Base-by-base conservation (phyloP, 1,140 invertebrate species). In the Telenomus remus region DNA sequence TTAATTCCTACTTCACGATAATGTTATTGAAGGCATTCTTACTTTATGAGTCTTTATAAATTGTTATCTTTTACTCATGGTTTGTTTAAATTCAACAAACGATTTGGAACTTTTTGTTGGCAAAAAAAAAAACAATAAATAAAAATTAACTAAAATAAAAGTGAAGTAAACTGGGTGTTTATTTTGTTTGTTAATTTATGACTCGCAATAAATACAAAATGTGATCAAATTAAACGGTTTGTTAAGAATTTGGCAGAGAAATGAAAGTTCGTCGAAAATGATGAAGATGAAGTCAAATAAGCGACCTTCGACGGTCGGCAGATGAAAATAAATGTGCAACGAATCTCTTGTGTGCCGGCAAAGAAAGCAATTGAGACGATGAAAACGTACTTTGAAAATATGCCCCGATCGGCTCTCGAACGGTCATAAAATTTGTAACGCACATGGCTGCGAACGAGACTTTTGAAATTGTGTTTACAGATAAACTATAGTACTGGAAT, bases 371-470 rank as follows among this genome's bases (percentile, higher is more conserved):
- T 65, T 15, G 48, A 48, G 34, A 73, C 12, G 55, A 27, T 27
- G 19, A 55, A 43, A 50, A 46, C 33, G 61, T 60, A 35, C 50
- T 81, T 79, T 79, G 79, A 79, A n/a, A 80, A 73, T 68, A 27
- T 27, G n/a, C 19, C 19, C 19, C 6, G 6, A 70, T n/a, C n/a
- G n/a, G n/a, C 82, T 80, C 81, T 83, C 75, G 78, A 84, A 83
- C 79, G 82, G 79, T 73, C 77, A 59, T 84, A 81, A 81, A 84
- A 83, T 60, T 60, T 66, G 53, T 15, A 57, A 61, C 59, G 27
- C 34, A 42, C 56, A 55, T 55, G 14, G 33, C 16, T 3, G 9
- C 37, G 37, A 5, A 37, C 12, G 10, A 16, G 13, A 50, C 43
- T 44, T 44, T 13, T 12, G n/a, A 44, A 12, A 44, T 44, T 44